Percentiles rank a stretch among this genome's conserved stretches.
phyloP scores from a whole-genome alignment of 2,797 vertebrate genomes.

The Myiothlypis chrysogaster region DNA sequence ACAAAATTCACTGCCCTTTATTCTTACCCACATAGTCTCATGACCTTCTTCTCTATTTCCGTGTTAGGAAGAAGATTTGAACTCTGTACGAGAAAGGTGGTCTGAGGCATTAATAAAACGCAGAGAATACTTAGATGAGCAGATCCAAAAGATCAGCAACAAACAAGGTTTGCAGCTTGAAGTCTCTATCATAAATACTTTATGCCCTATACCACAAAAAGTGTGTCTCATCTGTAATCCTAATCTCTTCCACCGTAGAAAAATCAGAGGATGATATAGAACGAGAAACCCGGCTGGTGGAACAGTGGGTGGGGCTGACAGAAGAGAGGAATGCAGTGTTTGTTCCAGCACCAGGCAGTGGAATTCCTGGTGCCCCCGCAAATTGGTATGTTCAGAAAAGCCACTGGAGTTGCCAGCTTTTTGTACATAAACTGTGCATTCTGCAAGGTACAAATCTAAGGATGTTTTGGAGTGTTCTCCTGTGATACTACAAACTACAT shows the following conservation, averaged over 20 bases:
- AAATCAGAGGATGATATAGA: conserved; percentile 93
- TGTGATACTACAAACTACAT: neutral
- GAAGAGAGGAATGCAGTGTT: conserved; percentile 96
- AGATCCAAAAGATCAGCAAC: conserved; percentile 97
- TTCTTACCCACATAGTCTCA: neutral
- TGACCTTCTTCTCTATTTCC: neutral
- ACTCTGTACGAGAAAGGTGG: conserved; percentile 93
- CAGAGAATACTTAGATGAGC: conserved; percentile 93
- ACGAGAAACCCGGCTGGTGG: conserved; percentile 91
- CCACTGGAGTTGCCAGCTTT: neutral
- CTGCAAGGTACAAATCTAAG: neutral
- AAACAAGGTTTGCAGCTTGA: conserved; percentile 82
- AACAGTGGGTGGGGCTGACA: conserved; percentile 97
- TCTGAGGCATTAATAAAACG: conserved; percentile 96
- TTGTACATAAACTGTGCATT: neutral
- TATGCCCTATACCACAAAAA: neutral
- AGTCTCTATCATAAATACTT: neutral
- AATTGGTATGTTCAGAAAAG: conserved; percentile 81
- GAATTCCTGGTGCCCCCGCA: conserved; percentile 93
- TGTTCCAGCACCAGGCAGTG: conserved; percentile 91
- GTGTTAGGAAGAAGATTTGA: conserved; percentile 93
- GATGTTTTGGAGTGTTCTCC: neutral
- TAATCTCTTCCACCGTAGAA: conserved; percentile 72
- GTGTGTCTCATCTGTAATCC: neutral
- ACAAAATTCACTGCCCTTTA: neutral